Percentiles rank a stretch among this genome's conserved stretches.
Evolutionary conservation across 1,140 invertebrate species (phyloP).

Genomic region (Eueides isabella): DNA sequence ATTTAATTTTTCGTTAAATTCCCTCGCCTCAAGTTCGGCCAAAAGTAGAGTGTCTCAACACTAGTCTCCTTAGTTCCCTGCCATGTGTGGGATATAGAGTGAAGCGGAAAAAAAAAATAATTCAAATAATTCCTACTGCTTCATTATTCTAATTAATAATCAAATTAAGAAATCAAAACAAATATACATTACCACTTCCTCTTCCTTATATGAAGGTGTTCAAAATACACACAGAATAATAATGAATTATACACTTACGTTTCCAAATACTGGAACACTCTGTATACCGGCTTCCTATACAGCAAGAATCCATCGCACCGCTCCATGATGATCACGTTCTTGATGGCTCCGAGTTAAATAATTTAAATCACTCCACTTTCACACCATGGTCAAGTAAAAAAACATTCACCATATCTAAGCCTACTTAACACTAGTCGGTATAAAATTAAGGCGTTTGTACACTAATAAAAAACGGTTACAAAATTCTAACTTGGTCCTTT

Average conservation of each 20-base stretch:
- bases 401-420: constrained; percentile 33
- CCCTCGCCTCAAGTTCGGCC: too few relatives aligned
- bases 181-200: not conserved
- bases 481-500: constrained; percentile 76
- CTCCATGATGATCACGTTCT: constrained; percentile 76
- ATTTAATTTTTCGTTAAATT: too few relatives aligned
- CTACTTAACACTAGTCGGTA: constrained; percentile 57
- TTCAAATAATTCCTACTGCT: not conserved
- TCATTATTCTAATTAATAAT: not conserved
- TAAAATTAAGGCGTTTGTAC: constrained; percentile 73
- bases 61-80: too few relatives aligned
- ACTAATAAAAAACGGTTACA: constrained; percentile 69
- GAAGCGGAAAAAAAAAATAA: too few relatives aligned
- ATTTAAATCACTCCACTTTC: constrained; percentile 25
- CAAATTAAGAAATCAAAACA: not conserved
- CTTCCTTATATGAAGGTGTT: not conserved
- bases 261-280: constrained; percentile 90
- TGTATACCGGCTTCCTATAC: constrained; percentile 88
- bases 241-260: constrained; percentile 82
- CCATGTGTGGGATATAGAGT: too few relatives aligned
- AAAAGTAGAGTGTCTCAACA: too few relatives aligned
- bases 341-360: constrained; percentile 15
- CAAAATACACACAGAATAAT: not conserved
- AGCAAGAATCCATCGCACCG: constrained; percentile 87
- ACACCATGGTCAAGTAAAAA: constrained; percentile 38